Conservation (phyloP, 2,888 invertebrate genomes). For the Peribatodes rhomboidaria region DNA sequence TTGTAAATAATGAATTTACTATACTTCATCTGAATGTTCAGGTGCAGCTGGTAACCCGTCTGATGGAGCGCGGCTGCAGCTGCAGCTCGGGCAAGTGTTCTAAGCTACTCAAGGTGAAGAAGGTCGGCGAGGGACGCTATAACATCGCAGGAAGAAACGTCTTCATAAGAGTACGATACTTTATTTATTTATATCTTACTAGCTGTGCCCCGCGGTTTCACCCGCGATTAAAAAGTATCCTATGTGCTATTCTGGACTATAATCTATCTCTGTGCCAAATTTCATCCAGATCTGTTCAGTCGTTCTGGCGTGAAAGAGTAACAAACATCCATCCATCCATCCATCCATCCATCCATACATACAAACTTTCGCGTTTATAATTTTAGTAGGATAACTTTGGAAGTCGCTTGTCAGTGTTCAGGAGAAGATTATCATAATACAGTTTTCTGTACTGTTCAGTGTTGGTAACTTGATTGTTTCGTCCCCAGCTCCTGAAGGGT, state of each 20-base stretch:
- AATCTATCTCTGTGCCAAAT: too few relatives aligned
- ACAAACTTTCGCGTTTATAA: too few relatives aligned
- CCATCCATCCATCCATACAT: too few relatives aligned
- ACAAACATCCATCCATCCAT: too few relatives aligned
- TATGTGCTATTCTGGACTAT: too few relatives aligned
- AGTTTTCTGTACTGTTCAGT: too few relatives aligned
- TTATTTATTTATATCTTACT: neutral
- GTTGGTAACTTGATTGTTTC: constrained; percentile 76
- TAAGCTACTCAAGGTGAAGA: constrained; percentile 91
- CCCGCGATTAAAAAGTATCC: too few relatives aligned
- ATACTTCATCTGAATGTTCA: constrained; percentile 57
- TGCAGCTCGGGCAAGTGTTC: constrained; percentile 90
- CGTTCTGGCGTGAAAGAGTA: too few relatives aligned
- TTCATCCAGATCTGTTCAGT: too few relatives aligned
- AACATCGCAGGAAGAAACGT: constrained; percentile 95
- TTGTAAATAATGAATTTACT: neutral
- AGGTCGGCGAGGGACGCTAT: constrained; percentile 95
- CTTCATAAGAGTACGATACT: constrained; percentile 90
- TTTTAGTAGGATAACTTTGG: too few relatives aligned
- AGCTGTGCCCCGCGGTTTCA: too few relatives aligned
- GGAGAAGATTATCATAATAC: too few relatives aligned
- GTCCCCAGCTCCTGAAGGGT: constrained; percentile 92
- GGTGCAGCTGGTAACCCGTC: constrained; percentile 90
- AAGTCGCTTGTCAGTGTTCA: neutral
- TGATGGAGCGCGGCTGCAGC: constrained; percentile 91